Percentiles rank a stretch among this genome's conserved stretches.
phyloP scores from a whole-genome alignment of 2,797 vertebrate species.

The Platyrinchus mystaceus region DNA sequence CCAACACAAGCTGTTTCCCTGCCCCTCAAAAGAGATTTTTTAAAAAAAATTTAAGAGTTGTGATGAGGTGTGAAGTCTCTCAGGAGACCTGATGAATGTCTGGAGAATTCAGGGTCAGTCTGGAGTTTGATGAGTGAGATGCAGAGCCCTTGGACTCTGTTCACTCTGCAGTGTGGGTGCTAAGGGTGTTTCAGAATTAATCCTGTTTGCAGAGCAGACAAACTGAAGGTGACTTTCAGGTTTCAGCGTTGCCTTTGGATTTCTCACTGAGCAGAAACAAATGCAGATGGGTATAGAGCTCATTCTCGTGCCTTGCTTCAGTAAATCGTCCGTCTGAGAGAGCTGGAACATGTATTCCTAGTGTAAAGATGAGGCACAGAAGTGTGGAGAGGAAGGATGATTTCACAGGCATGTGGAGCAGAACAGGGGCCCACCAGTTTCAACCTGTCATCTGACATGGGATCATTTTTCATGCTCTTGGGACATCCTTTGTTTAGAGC shows the following conservation, averaged over 20 bases:
- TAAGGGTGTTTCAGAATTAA: not conserved
- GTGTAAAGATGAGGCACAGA: not conserved
- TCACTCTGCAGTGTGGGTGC: not conserved
- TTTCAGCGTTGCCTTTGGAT: not conserved
- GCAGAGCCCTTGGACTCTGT: not conserved
- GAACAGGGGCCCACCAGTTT: not conserved
- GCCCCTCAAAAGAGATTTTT: not conserved
- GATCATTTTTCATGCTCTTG: not conserved
- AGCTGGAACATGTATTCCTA: not conserved
- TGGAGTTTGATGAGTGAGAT: not conserved
- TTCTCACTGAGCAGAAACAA: not conserved
- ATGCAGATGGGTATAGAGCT: not conserved
- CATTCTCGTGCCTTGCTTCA: not conserved
- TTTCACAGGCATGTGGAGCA: not conserved
- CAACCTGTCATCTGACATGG: not conserved
- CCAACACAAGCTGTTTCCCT: not conserved
- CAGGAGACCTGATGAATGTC: not conserved
- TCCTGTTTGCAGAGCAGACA: not conserved
- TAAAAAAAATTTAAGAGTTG: not conserved
- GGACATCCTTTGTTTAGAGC: not conserved
- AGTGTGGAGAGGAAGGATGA: fast-evolving
- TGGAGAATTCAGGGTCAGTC: not conserved
- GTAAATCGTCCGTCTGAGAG: not conserved
- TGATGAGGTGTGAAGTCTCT: not conserved
- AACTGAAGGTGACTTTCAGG: conserved; percentile 32